These are phyloP conservation scores for Pelosia muscerda DNA, from an alignment of 2,888 invertebrate genomes.

Conservation along the genomic window DNA sequence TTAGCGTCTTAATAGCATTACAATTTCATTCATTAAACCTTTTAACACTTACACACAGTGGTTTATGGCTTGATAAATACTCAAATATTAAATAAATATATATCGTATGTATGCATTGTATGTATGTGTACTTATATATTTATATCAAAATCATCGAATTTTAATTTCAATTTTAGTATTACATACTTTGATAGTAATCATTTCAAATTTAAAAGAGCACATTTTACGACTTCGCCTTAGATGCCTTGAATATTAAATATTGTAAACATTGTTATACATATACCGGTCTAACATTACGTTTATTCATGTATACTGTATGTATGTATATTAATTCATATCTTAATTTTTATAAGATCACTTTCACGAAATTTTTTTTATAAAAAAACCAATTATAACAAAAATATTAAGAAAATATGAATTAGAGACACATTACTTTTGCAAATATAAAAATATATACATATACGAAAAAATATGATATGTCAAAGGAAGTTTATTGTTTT, in stretches of 20 bases:
- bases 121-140: slow-evolving; percentile 18
- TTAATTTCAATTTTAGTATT: neutral
- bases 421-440: slow-evolving; percentile 10
- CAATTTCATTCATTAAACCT: neutral
- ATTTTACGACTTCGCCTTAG: neutral
- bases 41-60: neutral
- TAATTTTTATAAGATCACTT: slow-evolving; percentile 12
- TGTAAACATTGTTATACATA: neutral
- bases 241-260: neutral
- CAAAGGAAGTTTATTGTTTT: slow-evolving; percentile 23
- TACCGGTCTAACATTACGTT: neutral
- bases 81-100: slow-evolving; percentile 1
- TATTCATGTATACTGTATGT: neutral
- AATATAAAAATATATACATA: neutral
- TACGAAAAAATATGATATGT: slow-evolving; percentile 28
- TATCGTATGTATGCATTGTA: slow-evolving; percentile 14
- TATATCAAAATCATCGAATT: slow-evolving; percentile 26
- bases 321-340: no score
- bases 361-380: neutral
- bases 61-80: slow-evolving; percentile 22
- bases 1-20: neutral
- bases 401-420: slow-evolving; percentile 5
- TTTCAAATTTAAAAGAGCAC: neutral
- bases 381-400: neutral
- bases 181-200: neutral